A percentile compares a stretch with the other conserved stretches of the same genome.
These are phyloP conservation scores for Trialeurodes vaporariorum DNA, from an alignment of 1,140 invertebrate species.

Conservation along the genomic window DNA sequence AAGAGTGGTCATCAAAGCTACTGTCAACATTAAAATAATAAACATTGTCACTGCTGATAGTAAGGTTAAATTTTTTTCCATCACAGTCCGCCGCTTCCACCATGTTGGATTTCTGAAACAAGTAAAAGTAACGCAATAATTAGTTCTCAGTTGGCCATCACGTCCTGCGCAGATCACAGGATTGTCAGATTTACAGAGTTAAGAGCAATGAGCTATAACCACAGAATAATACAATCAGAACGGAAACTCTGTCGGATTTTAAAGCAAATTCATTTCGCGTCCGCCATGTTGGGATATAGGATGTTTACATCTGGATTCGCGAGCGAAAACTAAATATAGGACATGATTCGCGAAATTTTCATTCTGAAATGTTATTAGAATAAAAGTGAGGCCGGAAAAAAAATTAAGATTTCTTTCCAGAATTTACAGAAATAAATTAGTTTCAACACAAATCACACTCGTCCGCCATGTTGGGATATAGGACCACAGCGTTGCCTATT, in stretches of 20 bases:
- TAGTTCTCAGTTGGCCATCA: background rate
- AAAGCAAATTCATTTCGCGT: background rate
- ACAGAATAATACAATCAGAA: background rate
- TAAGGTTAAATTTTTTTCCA: conserved; percentile 62
- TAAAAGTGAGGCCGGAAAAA: no score
- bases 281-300: background rate
- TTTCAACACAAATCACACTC: no score
- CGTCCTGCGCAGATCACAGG: background rate
- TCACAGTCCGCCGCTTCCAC: conserved; percentile 66
- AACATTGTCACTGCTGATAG: conserved; percentile 47
- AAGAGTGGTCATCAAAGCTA: conserved; percentile 46
- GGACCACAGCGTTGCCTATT: no score
- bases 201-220: background rate
- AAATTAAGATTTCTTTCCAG: no score
- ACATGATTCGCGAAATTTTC: no score
- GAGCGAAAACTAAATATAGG: no score
- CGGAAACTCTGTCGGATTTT: background rate
- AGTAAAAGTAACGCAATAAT: background rate
- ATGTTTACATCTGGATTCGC: no score
- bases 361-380: no score
- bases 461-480: no score
- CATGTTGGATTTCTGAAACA: conserved; percentile 63
- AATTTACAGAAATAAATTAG: no score
- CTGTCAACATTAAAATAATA: conserved; percentile 49
- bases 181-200: background rate